Base-by-base conservation (phyloP, 2,113 vertebrate genomes). In the Saimiri boliviensis region DNA sequence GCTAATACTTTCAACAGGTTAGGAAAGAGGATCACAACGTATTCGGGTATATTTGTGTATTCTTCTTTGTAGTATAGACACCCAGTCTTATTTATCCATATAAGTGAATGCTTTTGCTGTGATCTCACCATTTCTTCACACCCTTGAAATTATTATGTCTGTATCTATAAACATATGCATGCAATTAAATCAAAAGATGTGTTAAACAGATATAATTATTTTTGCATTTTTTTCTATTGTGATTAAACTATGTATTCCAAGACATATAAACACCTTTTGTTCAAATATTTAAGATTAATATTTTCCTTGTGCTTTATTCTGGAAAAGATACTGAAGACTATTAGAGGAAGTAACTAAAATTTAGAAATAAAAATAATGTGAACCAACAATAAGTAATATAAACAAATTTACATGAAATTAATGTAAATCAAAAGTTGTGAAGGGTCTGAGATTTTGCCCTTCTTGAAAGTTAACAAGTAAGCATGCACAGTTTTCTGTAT, bases 281-380 rank as follows among this genome's bases (percentile, higher is more conserved):
- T 70, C 27, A 74, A 68, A 49, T 92, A 70, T 30, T 54, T 88
- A 68, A 66, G 63, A 10, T 77, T 79, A 88, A 17, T 12, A 58
- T 49, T 89, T 83, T 73, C 20, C 58, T 96, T 93, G 73, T 54
- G 49, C 27, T 68, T 90, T 86, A 60, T 96, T 82, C 19, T 68
- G 16, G 14, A 89, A 86, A 97, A 47, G 25, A 66, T 14, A 92
- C 7, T 63, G 20, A 81, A 49, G 37, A 27, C 6, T 35, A 5
- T 45, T 74, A 21, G 40, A 85, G 11, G 76, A 94, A 80, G 3
- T 32, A 14, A 81, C 35, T 37, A 37, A 79, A 80, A 8, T 73
- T 13, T 63, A 63, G 70, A 92, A 68, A 66, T 2, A 54, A 76
- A 21, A 86, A 76, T 54, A 82, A 71, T 17, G 2, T 49, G 35